These are phyloP conservation scores for Metalampra italica DNA, from an alignment of 2,888 invertebrate genomes.

Conservation along the genomic window DNA sequence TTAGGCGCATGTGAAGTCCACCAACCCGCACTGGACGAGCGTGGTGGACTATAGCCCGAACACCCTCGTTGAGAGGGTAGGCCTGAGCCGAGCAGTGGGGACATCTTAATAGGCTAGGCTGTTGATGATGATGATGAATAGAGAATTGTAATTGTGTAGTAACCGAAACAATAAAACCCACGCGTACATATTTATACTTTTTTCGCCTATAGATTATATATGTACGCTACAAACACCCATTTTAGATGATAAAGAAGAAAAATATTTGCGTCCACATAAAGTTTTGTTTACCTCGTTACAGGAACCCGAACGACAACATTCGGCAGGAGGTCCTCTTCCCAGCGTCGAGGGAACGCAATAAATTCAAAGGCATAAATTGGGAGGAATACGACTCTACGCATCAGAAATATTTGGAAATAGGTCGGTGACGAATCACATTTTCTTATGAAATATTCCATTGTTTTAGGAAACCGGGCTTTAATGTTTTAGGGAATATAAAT, in stretches of 20 bases:
- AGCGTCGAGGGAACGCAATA: constrained; percentile 89
- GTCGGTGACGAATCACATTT: constrained; percentile 72
- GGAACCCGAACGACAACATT: constrained; percentile 91
- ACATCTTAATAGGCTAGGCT: too few species aligned
- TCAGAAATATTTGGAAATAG: constrained; percentile 95
- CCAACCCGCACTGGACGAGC: too few species aligned
- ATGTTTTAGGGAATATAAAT: too few species aligned
- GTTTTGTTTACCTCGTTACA: constrained; percentile 42
- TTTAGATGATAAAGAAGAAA: constrained; percentile 6
- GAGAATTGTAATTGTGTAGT: too few species aligned
- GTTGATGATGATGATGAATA: too few species aligned
- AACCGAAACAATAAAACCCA: too few species aligned
- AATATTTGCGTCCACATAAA: constrained; percentile 3
- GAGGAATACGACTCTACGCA: constrained; percentile 95
- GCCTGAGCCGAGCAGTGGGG: too few species aligned
- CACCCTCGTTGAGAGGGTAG: too few species aligned
- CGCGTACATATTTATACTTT: too few species aligned
- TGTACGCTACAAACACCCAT: constrained; percentile 9
- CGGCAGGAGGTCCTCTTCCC: constrained; percentile 87
- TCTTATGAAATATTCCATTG: background rate
- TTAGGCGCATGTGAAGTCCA: too few species aligned
- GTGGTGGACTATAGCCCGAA: too few species aligned
- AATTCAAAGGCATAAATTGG: constrained; percentile 91
- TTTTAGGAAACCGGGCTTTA: background rate
- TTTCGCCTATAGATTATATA: background rate